Evolutionary conservation across 2,113 vertebrate genomes (phyloP), one percentile per base, ranked within the genome.

Genomic region (Psephotus haematonotus): DNA sequence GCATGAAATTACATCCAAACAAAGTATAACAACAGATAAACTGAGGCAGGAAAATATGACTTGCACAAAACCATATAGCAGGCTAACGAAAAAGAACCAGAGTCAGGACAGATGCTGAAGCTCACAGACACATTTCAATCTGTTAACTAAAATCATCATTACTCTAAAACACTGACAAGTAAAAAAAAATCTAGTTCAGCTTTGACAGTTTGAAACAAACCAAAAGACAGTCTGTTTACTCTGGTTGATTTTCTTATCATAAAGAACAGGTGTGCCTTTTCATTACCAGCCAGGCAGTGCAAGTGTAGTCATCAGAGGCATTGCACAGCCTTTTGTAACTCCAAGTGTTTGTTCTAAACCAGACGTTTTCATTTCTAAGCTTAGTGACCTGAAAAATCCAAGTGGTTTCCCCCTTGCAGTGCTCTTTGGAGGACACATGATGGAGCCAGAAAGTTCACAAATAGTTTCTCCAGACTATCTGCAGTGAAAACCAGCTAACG

Each of bases 401-500:
- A 27, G 8, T 25, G 33, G 37, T 81, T 86, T 91, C 39, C 33
- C 11, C 19, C 53, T 86, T 97, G 95, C 75, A 97, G 72, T 93
- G 71, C 17, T 91, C 49, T 75, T 50, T 84, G n/a, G 44, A 90
- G 74, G 55, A 94, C 96, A 11, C 97, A 93, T 55, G 96, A 91
- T 97, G 96, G 97, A 97, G 97, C 95, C 69, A 97, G 72, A 28
- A 90, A 93, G 82, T 90, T 93, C 97, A 85, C 28, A 88, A 95
- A 92, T 68, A 72, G 16, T 53, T 90, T 85, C 87, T 53, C 60
- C 67, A 41, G 57, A 71, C 31, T 28, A 8, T 69, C 64, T 86
- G 55, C 75, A 49, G 10, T 2, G 14, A 79, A 70, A 88, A 41
- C 7, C n/a, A 35, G 33, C 4, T 72, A 81, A 57, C 1, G 6